These are phyloP conservation scores for Xanthia togata DNA, from an alignment of 2,888 invertebrate genomes.

Conservation along the genomic window DNA sequence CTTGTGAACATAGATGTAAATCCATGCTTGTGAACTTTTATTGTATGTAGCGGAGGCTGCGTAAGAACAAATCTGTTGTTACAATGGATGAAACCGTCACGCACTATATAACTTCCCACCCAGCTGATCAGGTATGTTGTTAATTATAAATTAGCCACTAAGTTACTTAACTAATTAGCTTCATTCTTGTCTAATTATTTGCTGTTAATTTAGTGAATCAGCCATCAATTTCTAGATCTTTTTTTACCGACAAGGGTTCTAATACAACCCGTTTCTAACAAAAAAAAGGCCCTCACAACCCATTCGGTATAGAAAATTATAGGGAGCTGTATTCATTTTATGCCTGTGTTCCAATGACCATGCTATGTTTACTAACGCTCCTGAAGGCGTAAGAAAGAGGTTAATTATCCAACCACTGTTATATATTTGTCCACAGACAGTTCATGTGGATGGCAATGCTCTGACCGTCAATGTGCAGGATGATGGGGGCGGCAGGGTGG, in stretches of 20 bases:
- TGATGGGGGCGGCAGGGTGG: conserved; percentile 81
- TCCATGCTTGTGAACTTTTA: conserved; percentile 38
- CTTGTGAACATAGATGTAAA: conserved; percentile 48
- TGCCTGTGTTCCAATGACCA: neutral
- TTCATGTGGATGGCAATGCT: conserved; percentile 83
- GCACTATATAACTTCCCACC: conserved; percentile 86
- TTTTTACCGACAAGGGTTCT: neutral
- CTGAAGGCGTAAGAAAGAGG: neutral
- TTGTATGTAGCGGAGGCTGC: conserved; percentile 71
- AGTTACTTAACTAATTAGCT: neutral
- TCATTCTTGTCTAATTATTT: conserved; percentile 27
- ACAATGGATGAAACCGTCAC: conserved; percentile 87
- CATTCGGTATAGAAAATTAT: neutral
- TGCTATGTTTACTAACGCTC: neutral
- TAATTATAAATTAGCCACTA: neutral
- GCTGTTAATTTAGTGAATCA: neutral
- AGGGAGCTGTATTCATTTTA: neutral
- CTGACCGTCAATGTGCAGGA: conserved; percentile 84
- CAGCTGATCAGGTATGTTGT: conserved; percentile 78
- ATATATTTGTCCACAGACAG: conserved; percentile 73
- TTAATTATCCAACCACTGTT: neutral
- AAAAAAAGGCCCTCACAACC: neutral
- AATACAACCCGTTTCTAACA: neutral
- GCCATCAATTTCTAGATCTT: neutral
- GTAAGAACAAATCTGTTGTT: conserved; percentile 71